phyloP scores from a whole-genome alignment of 2,113 vertebrate species.

The Bos javanicus region DNA sequence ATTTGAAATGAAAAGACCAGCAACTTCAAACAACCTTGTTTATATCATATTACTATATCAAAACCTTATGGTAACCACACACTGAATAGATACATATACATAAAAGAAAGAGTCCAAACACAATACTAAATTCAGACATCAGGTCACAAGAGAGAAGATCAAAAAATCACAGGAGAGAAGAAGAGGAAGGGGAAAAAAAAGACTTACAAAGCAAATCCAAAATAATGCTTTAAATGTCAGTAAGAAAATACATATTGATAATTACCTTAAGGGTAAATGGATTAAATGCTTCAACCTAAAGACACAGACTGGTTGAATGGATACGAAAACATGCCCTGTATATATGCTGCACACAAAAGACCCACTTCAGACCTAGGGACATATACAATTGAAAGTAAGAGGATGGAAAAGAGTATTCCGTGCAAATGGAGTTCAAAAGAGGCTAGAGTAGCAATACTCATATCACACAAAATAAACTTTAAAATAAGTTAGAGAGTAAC shows the following conservation, averaged over 20 bases:
- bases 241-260: background rate
- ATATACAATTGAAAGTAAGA: background rate
- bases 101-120: background rate
- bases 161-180: background rate
- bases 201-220: background rate
- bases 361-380: background rate
- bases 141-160: background rate
- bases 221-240: background rate
- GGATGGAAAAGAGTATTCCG: background rate
- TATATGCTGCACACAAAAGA: background rate
- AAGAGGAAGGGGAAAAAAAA: background rate
- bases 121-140: background rate
- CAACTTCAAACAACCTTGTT: background rate
- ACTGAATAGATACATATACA: background rate
- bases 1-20: background rate
- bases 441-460: background rate
- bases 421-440: background rate
- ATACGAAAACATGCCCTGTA: background rate
- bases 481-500: background rate
- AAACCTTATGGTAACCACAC: background rate
- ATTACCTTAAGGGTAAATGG: background rate
- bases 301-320: background rate
- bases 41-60: background rate
- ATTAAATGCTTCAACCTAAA: background rate
- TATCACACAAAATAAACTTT: background rate